Percentiles rank a stretch among this genome's conserved stretches.
Evolutionary conservation across 2,113 vertebrate genomes (phyloP).

Genomic region (Tiliqua scincoides): DNA sequence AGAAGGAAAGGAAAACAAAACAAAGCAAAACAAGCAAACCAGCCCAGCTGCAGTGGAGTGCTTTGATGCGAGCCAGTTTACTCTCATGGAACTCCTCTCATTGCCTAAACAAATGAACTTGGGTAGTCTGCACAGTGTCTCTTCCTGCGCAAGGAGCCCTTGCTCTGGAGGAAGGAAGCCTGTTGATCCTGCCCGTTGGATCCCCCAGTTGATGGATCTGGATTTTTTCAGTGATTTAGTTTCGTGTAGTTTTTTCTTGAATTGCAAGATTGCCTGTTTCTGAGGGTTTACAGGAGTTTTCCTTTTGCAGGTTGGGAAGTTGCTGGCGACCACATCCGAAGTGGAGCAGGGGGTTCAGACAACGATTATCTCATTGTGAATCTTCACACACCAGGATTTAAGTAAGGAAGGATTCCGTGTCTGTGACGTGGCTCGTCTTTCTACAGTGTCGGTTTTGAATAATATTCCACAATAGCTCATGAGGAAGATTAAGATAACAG

Average conservation of each 20-base stretch:
- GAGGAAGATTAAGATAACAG: neutral
- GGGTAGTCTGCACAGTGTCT: neutral
- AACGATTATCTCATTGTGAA: slow-evolving; percentile 97
- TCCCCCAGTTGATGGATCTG: neutral
- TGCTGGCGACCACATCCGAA: slow-evolving; percentile 91
- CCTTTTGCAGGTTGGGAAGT: slow-evolving; percentile 91
- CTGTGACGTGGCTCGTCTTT: neutral
- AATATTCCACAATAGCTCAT: too few relatives aligned
- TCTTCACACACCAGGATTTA: slow-evolving; percentile 93
- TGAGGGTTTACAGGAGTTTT: neutral
- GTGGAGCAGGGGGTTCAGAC: slow-evolving; percentile 91
- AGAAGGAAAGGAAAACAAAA: too few relatives aligned
- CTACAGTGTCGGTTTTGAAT: neutral
- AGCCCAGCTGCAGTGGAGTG: neutral
- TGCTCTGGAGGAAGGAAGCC: too few relatives aligned
- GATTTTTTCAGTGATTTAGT: neutral
- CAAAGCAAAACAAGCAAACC: too few relatives aligned
- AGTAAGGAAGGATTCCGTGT: slow-evolving; percentile 77
- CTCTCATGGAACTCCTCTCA: too few relatives aligned
- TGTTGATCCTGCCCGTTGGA: too few relatives aligned
- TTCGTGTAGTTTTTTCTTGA: neutral
- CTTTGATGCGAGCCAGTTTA: neutral
- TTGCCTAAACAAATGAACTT: neutral
- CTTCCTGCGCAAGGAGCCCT: too few relatives aligned
- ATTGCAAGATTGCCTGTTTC: neutral